Conservation (phyloP, 2,113 vertebrate genomes). For the Acrocephalus arundinaceus region DNA sequence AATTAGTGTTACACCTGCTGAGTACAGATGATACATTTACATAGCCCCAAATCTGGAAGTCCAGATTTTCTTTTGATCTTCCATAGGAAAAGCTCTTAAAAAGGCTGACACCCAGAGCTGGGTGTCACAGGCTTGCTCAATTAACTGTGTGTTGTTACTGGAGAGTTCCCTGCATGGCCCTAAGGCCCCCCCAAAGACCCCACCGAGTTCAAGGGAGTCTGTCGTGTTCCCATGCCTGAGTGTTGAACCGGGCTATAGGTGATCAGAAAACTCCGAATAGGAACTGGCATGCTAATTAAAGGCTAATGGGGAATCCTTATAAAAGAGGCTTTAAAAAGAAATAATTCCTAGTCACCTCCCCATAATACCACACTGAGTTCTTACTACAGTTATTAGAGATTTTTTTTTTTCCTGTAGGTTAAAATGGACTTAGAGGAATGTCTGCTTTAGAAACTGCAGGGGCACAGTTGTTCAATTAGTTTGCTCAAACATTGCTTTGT, state of each 20-base stretch:
- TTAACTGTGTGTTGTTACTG: background rate
- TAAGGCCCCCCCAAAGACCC: background rate
- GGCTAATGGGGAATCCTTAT: background rate
- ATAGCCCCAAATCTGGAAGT: background rate
- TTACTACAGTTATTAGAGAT: background rate
- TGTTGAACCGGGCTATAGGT: background rate
- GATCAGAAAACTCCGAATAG: background rate
- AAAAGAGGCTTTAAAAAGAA: constrained; percentile 37
- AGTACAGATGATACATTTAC: background rate
- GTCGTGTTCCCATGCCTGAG: background rate
- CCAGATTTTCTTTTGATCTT: background rate
- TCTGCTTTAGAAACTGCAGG: background rate
- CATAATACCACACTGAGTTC: background rate
- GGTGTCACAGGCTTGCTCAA: background rate
- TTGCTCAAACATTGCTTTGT: background rate
- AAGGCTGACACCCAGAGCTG: background rate
- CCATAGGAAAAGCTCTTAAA: background rate
- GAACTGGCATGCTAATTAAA: background rate
- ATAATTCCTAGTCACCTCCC: background rate
- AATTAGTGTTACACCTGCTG: background rate
- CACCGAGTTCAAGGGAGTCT: background rate
- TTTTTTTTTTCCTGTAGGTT: background rate
- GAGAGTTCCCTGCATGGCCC: background rate
- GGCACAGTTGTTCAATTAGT: background rate
- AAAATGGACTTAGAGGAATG: background rate